A percentile compares a stretch with the other conserved stretches of the same genome.
These are phyloP conservation scores for Aix galericulata DNA, from an alignment of 2,113 vertebrate genomes.

Conservation along the genomic window DNA sequence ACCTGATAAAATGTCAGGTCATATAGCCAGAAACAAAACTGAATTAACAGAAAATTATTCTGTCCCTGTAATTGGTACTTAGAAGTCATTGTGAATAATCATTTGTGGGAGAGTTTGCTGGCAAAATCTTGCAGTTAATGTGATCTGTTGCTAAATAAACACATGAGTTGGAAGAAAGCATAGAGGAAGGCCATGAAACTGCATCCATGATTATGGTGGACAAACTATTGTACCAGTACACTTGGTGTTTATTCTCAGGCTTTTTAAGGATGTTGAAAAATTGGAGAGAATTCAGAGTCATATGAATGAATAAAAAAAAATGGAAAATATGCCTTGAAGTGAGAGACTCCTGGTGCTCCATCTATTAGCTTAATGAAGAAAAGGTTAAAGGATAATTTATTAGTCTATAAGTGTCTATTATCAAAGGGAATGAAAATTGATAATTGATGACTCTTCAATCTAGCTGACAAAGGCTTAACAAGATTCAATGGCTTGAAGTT, in stretches of 20 bases:
- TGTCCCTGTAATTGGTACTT: neutral
- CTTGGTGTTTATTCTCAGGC: neutral
- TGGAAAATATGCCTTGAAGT: slow-evolving; percentile 57
- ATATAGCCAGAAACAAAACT: neutral
- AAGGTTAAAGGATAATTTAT: slow-evolving; percentile 72
- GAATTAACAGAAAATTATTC: neutral
- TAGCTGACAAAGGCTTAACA: slow-evolving; percentile 66
- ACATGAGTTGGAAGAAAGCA: neutral
- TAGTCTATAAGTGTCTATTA: slow-evolving; percentile 65
- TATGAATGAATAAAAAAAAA: neutral
- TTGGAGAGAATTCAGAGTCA: neutral
- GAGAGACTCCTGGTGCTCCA: slow-evolving; percentile 48
- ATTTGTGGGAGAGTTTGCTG: neutral
- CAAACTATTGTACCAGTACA: neutral
- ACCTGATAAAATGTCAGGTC: neutral
- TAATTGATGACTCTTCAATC: slow-evolving; percentile 64
- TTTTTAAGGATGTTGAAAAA: neutral
- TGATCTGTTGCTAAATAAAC: neutral
- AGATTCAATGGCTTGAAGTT: slow-evolving; percentile 58
- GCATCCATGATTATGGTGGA: neutral
- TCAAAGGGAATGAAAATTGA: slow-evolving; percentile 63
- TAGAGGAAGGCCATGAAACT: neutral
- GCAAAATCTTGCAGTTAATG: neutral
- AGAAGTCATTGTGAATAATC: neutral
- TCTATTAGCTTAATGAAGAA: slow-evolving; percentile 66